Evolutionary conservation across 2,113 vertebrate species (phyloP), one percentile per base, ranked within the genome.

Genomic region (Romanogobio albipinnatus): DNA sequence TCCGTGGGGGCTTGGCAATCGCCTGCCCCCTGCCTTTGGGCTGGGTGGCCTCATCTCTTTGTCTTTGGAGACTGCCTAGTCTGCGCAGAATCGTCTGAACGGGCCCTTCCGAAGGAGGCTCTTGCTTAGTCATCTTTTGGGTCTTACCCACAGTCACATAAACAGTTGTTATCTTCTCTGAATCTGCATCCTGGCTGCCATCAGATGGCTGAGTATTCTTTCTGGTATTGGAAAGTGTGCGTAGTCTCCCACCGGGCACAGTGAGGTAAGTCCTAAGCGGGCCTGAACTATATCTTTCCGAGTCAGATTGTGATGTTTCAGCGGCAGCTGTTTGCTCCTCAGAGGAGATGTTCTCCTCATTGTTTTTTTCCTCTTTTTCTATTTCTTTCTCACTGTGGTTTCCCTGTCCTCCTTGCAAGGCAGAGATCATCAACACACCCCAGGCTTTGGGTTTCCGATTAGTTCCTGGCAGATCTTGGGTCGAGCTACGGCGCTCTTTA

Each of bases 51-150:
- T 90, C 83, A 24, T 93, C 92, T 62, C 87, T 94, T 81, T 95
- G 95, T 90, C 88, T 96, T 92, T 97, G 97, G 70, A 97, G 92
- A 88, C 96, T 97, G 82, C 97, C 96, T 11, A 98, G 91, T 19
- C 95, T 91, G 64, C 95, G 95, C 26, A 99, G 91, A 92, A 97
- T 90, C 0, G 96, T 95, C 88, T 96, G 96, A 43, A 96, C 96
- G 0, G 94, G 93, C 1, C 97, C 95, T 56, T 96, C 94, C 6
- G 91, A 85, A 90, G 85, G 88, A 0, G 84, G 9, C 85, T 92
- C 91, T 26, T 89, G 86, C 59, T 93, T 94, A 0, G 86, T 36
- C 11, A 90, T 87, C 11, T 71, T 90, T 8, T 81, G 86, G 33
- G 94, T 92, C 0, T 94, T 95, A 78, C 96, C 97, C 82, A 96